phyloP scores from a whole-genome alignment of 2,797 vertebrate species.

The Darevskia mixta region DNA sequence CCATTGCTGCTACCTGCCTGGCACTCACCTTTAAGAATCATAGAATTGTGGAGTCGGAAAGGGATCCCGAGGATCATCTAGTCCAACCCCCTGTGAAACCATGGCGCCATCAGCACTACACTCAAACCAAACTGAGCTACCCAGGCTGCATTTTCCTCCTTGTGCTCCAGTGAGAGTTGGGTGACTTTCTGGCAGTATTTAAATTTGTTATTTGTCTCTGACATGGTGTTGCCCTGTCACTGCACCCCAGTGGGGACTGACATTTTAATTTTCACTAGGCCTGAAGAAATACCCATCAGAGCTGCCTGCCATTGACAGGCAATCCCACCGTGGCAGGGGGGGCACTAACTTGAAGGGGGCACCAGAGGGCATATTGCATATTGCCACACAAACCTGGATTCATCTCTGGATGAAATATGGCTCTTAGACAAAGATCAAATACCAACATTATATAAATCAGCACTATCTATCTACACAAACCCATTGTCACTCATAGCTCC shows the following conservation, averaged over 20 bases:
- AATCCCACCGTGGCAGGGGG: background rate
- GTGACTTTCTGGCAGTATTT: background rate
- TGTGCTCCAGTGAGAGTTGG: background rate
- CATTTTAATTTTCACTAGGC: background rate
- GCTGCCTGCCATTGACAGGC: background rate
- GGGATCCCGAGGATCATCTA: too few species aligned
- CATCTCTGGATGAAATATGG: background rate
- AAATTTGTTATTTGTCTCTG: background rate
- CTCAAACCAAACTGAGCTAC: too few species aligned
- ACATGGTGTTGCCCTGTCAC: background rate
- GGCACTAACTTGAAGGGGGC: background rate
- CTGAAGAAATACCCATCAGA: background rate
- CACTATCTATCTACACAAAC: slow-evolving; percentile 29
- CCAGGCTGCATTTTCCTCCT: background rate
- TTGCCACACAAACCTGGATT: background rate
- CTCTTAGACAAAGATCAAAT: background rate
- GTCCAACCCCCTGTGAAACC: too few species aligned
- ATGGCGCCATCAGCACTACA: too few species aligned
- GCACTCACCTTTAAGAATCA: background rate
- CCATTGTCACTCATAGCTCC: slow-evolving; percentile 53
- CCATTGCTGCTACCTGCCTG: background rate
- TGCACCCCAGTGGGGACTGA: background rate
- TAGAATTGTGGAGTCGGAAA: too few species aligned
- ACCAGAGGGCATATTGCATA: background rate
- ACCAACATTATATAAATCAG: background rate